Evolutionary conservation across 2,888 invertebrate species (phyloP), one percentile per base, ranked within the genome.

Genomic region (Tetrapedia diversipes): DNA sequence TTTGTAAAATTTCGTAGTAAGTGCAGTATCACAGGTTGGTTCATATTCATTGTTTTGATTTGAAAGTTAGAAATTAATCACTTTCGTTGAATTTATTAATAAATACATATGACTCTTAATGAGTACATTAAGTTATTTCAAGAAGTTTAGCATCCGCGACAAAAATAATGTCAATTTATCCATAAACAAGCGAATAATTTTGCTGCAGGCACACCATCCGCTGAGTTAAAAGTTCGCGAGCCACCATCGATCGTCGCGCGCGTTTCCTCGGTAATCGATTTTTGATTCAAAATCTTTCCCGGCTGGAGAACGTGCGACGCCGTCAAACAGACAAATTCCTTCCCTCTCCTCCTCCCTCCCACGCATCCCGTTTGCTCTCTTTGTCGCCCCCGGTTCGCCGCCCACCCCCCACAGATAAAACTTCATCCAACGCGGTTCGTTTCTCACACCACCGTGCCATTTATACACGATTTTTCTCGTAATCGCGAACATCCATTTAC

Each of bases 401-500:
- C 49, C 59, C 34, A 7, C 22, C 53, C 51, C 39, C 80, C 82
- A 77, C 84, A 87, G 88, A 89, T 89, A 89, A 89, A 89, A 86
- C 88, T 86, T 86, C 84, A 85, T 86, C 86, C 82, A 74, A 69
- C 80, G 73, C 76, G 54, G 70, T 75, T 60, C 79, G 80, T 81
- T 80, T 83, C 83, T 65, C 75, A 67, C 77, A 68, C 77, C 83
- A 34, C 68, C 79, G 63, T 74, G 74, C 89, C 89, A 89, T 89
- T 90, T 90, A 89, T 90, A 89, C 86, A 89, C 88, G 90, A 90
- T 90, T 89, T 89, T 90, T 89, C 87, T 88, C 89, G 86, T 88
- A 90, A 90, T 90, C 89, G 89, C 85, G 86, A 89, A 89, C 89
- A 89, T 89, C 89, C 90, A 90, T 90, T 90, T 89, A 87, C 86